Percentiles rank a stretch among this genome's conserved stretches.
phyloP scores from a whole-genome alignment of 2,113 vertebrate species.

The Centropus bengalensis region DNA sequence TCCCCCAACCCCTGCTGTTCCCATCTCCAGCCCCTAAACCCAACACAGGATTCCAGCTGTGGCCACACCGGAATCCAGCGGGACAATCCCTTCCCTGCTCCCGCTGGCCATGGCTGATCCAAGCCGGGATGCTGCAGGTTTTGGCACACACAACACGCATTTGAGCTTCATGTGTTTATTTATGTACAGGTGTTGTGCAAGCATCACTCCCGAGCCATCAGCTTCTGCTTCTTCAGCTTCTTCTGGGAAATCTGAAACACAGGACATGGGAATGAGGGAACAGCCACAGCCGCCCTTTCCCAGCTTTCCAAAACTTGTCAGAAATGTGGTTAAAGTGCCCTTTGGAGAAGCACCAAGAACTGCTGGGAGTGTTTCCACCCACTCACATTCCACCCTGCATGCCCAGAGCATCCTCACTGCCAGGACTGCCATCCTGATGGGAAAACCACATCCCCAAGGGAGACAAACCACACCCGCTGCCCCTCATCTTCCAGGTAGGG shows the following conservation, averaged over 20 bases:
- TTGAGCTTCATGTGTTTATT: slow-evolving; percentile 59
- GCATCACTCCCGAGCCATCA: slow-evolving; percentile 93
- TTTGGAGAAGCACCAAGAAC: fast-evolving
- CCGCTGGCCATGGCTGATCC: too few species aligned
- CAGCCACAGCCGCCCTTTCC: fast-evolving
- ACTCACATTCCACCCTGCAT: neutral
- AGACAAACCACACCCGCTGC: too few species aligned
- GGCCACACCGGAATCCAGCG: too few species aligned
- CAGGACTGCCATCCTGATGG: fast-evolving
- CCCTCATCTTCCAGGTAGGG: fast-evolving
- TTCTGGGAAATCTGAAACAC: slow-evolving; percentile 92
- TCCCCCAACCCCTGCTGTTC: too few species aligned
- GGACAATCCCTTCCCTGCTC: too few species aligned
- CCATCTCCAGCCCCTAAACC: too few species aligned
- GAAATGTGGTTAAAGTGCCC: too few species aligned
- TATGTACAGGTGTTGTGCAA: slow-evolving; percentile 41
- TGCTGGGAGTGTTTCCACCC: fast-evolving
- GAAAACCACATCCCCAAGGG: too few species aligned
- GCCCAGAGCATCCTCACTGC: too few species aligned
- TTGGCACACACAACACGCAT: too few species aligned
- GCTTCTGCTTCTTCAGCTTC: slow-evolving; percentile 99
- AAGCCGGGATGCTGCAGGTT: too few species aligned
- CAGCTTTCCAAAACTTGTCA: fast-evolving
- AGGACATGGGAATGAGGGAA: neutral
- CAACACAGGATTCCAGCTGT: too few species aligned